Percentiles rank a stretch among this genome's conserved stretches.
Conservation (phyloP, 2,113 vertebrate species). For the Apodemus speciosus region DNA sequence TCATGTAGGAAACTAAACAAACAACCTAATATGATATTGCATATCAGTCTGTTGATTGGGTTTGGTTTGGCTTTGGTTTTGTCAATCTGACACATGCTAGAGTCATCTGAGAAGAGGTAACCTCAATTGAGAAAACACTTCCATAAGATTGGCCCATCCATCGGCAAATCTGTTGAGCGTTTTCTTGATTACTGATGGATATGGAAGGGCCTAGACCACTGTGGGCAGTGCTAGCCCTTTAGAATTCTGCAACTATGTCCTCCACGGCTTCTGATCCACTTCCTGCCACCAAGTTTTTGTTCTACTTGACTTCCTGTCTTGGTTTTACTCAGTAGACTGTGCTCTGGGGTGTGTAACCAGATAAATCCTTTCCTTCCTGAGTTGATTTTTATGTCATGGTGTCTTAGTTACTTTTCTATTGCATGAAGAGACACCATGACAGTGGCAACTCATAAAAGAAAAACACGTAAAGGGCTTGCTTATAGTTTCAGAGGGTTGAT, state of each 20-base stretch:
- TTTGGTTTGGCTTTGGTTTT: not conserved
- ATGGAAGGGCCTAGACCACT: not conserved
- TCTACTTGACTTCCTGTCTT: not conserved
- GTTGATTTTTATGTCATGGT: not conserved
- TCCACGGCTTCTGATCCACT: not conserved
- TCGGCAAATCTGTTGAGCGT: not conserved
- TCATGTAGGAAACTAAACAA: not conserved
- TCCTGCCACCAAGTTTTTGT: too few relatives aligned
- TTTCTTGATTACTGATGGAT: not conserved
- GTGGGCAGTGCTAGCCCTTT: not conserved
- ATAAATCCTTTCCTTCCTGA: not conserved
- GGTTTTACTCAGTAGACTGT: not conserved
- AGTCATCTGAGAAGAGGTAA: not conserved
- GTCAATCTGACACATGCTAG: not conserved
- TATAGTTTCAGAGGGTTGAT: not conserved
- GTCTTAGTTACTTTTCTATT: not conserved
- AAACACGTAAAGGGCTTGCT: not conserved
- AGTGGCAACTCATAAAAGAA: not conserved
- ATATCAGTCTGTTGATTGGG: not conserved
- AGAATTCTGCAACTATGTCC: too few relatives aligned
- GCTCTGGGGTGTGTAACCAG: not conserved
- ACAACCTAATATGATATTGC: not conserved
- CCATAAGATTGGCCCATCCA: not conserved
- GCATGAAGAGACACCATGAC: not conserved
- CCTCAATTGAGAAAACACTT: not conserved